Evolutionary conservation across 2,888 invertebrate species (phyloP).

Genomic region (Cylindroiulus punctatus): DNA sequence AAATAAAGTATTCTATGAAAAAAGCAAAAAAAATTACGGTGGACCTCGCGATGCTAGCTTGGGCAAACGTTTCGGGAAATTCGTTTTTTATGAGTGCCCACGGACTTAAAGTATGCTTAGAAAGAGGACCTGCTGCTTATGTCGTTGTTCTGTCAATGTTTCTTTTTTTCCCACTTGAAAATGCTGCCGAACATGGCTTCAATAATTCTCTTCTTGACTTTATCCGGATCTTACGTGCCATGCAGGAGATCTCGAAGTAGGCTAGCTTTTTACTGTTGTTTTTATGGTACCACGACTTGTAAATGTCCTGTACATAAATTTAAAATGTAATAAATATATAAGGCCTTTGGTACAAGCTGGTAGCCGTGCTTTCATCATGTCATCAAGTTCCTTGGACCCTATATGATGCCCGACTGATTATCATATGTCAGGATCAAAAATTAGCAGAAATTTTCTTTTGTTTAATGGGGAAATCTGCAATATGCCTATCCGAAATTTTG

Average conservation of each 20-base stretch:
- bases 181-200: conserved; percentile 43
- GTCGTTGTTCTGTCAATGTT: conserved; percentile 51
- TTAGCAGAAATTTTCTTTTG: too few species aligned
- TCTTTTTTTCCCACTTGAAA: conserved; percentile 42
- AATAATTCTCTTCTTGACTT: conserved; percentile 47
- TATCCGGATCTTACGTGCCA: conserved; percentile 46
- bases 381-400: too few species aligned
- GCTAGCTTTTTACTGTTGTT: conserved; percentile 57
- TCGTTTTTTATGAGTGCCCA: conserved; percentile 10
- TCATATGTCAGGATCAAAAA: too few species aligned
- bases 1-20: conserved; percentile 35
- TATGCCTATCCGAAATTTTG: too few species aligned
- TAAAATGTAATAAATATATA: conserved; percentile 55
- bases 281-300: conserved; percentile 56
- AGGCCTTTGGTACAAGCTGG: conserved; percentile 48
- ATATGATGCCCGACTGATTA: too few species aligned
- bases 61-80: not conserved
- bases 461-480: too few species aligned
- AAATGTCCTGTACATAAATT: conserved; percentile 57
- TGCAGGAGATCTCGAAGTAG: conserved; percentile 51
- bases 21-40: conserved; percentile 37
- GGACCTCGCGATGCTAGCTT: conserved; percentile 29
- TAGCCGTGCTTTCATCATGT: not conserved
- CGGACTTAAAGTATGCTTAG: conserved; percentile 24
- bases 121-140: conserved; percentile 47